Evolutionary conservation across 2,113 vertebrate species (phyloP), one percentile per base, ranked within the genome.

Genomic region (Otus sunia): DNA sequence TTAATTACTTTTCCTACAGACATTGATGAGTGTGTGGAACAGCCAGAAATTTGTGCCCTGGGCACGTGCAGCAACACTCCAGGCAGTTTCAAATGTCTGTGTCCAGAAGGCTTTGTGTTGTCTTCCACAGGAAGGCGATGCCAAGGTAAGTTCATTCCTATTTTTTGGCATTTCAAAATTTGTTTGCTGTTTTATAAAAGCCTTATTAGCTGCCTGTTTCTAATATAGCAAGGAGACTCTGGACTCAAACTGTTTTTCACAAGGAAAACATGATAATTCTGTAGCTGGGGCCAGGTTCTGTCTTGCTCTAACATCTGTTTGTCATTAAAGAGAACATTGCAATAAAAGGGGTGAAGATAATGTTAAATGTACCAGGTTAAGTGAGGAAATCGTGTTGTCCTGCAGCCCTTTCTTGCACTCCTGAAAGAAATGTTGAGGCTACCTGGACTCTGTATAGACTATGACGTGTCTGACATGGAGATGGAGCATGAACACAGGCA

Each of bases 21-120:
- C 97, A 99, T 99, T 66, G 98, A 99, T 86, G 99, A 99, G 63
- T 99, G 99, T 87, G 97, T 98, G 63, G 98, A 99, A 94, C 98
- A 98, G 34, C 98, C 99, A 60, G 99, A 99, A 95, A 98, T 99
- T 49, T 99, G 99, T 90, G 98, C 97, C 30, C 95, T 99, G 97
- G 99, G 99, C 59, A 99, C 98, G 25, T 99, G 99, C 95, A 98
- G 98, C 91, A 99, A 99, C 98, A 99, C 98, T 7, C 98, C 98
- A 53, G 99, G 99, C 92, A 99, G 99, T 96, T 99, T 99, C 98
- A 99, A 88, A 93, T 99, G 99, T 88, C 86, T 98, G 53, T 99
- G 99, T 97, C 99, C 99, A 11, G 98, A 99, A 47, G 99, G 99
- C 25, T 99, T 99, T 97, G 98, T 99, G 86, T 96, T 99, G 68